Evolutionary conservation across 2,797 vertebrate genomes (phyloP).

Genomic region (Acrocephalus scirpaceus): DNA sequence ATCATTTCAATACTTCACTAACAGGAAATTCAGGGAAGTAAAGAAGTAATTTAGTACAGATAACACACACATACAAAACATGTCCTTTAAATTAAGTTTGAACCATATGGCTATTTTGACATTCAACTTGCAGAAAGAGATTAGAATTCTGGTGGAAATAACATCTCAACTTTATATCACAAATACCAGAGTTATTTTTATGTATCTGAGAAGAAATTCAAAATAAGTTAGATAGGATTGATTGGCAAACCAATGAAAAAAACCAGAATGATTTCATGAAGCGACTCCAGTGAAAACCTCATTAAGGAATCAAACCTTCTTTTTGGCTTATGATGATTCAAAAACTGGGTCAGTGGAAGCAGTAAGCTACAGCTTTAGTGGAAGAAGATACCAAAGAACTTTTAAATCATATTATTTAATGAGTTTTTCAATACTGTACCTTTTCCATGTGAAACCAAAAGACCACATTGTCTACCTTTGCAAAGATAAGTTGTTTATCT

Average conservation of each 20-base stretch:
- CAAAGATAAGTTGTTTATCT: neutral
- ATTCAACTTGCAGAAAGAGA: neutral
- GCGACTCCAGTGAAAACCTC: neutral
- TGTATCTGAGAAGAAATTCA: neutral
- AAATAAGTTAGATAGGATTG: neutral
- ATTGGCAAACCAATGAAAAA: neutral
- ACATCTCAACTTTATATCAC: neutral
- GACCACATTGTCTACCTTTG: neutral
- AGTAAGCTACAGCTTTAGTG: neutral
- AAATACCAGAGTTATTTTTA: neutral
- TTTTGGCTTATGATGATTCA: neutral
- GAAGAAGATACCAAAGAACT: neutral
- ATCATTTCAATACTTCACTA: neutral
- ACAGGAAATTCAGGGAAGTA: neutral
- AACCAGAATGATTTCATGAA: neutral
- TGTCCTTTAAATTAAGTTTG: neutral
- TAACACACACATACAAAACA: neutral
- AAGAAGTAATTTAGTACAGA: neutral
- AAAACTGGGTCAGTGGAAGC: conserved; percentile 8
- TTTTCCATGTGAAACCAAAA: neutral
- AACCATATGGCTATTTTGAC: neutral
- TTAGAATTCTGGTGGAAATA: neutral
- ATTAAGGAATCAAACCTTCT: neutral
- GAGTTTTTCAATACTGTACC: neutral
- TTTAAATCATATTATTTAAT: neutral